Evolutionary conservation across 2,113 vertebrate species (phyloP).

Genomic region (Cairina moschata): DNA sequence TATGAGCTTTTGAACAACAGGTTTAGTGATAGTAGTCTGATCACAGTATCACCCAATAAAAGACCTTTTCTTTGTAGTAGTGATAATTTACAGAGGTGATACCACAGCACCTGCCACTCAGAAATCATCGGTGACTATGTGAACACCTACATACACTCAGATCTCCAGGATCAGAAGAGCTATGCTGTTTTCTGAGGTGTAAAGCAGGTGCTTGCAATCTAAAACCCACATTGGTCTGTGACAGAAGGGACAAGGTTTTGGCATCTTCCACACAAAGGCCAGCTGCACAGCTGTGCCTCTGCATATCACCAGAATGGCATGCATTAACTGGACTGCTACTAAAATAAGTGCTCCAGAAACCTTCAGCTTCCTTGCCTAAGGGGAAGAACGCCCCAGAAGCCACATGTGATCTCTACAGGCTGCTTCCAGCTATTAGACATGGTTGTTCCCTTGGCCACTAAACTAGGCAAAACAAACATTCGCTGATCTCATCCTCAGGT

Average conservation of each 20-base stretch:
- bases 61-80: not conserved
- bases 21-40: not conserved
- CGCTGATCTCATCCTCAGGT: not conserved
- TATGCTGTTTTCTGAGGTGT: not conserved
- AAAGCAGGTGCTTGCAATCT: not conserved
- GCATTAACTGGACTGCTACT: not conserved
- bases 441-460: not conserved
- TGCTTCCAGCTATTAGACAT: not conserved
- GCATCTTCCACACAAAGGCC: not conserved
- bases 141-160: not conserved
- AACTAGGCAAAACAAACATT: not conserved
- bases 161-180: not conserved
- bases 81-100: not conserved
- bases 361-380: not conserved
- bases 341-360: not conserved
- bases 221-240: not conserved
- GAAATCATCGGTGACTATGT: too few relatives aligned
- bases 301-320: not conserved
- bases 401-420: not conserved
- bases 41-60: not conserved
- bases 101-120: not conserved
- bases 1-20: not conserved
- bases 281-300: not conserved
- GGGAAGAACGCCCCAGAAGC: not conserved
- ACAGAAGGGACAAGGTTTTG: too few relatives aligned